A percentile compares a stretch with the other conserved stretches of the same genome.
Conservation (phyloP, 2,888 invertebrate genomes). For the Ectobius pallidus region DNA sequence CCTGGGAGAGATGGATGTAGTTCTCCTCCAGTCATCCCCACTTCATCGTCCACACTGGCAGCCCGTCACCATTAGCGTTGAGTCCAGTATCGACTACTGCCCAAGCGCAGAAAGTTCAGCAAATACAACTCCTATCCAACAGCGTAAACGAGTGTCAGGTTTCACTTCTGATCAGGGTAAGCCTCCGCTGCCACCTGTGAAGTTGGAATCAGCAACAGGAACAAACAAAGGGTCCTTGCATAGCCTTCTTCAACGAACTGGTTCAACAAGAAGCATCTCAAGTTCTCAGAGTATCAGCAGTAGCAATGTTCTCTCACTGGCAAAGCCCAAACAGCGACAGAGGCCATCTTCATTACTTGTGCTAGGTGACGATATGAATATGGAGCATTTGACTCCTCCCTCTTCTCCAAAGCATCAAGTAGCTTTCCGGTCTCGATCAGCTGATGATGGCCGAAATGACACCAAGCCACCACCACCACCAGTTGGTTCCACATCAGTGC, state of each 20-base stretch:
- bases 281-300: conserved; percentile 7
- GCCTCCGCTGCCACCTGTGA: conserved; percentile 26
- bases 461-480: conserved; percentile 24
- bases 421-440: conserved; percentile 51
- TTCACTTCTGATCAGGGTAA: background rate
- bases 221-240: conserved; percentile 15
- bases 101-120: conserved; percentile 38
- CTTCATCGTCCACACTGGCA: conserved; percentile 57
- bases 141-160: conserved; percentile 22
- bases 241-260: conserved; percentile 31
- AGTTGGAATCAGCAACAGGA: conserved; percentile 21
- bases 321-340: conserved; percentile 17
- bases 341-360: conserved; percentile 41
- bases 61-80: conserved; percentile 50
- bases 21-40: conserved; percentile 61
- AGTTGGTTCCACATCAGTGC: conserved; percentile 29
- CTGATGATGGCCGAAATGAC: conserved; percentile 47
- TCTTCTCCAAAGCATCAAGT: conserved; percentile 49
- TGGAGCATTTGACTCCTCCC: conserved; percentile 48
- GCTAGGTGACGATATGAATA: conserved; percentile 26
- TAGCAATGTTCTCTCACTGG: background rate
- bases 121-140: conserved; percentile 36
- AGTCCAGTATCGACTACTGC: conserved; percentile 12
- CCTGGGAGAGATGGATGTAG: conserved; percentile 58
- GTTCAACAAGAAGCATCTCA: conserved; percentile 29